Evolutionary conservation across 2,888 invertebrate species (phyloP).

Genomic region (Scaptodrosophila latifasciaeformis): DNA sequence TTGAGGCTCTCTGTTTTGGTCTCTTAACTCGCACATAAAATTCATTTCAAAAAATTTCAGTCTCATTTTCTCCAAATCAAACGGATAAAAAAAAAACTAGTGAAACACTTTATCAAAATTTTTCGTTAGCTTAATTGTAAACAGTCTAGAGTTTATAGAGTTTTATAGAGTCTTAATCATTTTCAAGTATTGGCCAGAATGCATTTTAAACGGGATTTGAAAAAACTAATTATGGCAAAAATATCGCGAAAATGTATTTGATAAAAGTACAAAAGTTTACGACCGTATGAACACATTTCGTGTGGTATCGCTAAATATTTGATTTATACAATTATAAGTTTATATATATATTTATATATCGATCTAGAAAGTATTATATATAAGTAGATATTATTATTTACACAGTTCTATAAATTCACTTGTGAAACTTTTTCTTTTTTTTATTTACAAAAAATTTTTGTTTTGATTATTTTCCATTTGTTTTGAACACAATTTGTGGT

Average conservation of each 20-base stretch:
- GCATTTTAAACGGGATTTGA: slow-evolving; percentile 74
- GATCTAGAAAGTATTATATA: slow-evolving; percentile 5
- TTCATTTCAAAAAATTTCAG: slow-evolving; percentile 32
- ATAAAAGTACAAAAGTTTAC: slow-evolving; percentile 60
- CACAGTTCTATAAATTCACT: too few species aligned
- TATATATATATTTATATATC: slow-evolving; percentile 30
- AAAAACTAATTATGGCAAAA: slow-evolving; percentile 72
- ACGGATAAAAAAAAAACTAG: too few species aligned
- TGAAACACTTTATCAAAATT: too few species aligned
- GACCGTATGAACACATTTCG: slow-evolving; percentile 70
- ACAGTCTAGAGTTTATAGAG: too few species aligned
- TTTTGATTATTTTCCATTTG: slow-evolving; percentile 16
- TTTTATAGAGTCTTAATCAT: slow-evolving; percentile 11
- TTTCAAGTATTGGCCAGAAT: slow-evolving; percentile 55
- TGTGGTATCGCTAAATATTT: slow-evolving; percentile 13
- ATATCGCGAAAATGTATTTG: slow-evolving; percentile 73
- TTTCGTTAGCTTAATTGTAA: too few species aligned
- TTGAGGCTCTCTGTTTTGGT: slow-evolving; percentile 9
- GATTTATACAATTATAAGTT: slow-evolving; percentile 21
- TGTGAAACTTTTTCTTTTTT: background rate
- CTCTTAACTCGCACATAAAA: too few species aligned
- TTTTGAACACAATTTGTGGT: slow-evolving; percentile 55
- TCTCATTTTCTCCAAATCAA: slow-evolving; percentile 37
- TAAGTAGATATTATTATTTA: slow-evolving; percentile 22
- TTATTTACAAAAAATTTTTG: slow-evolving; percentile 1